Evolutionary conservation across 2,888 invertebrate genomes (phyloP).

Genomic region (Eledone cirrhosa): DNA sequence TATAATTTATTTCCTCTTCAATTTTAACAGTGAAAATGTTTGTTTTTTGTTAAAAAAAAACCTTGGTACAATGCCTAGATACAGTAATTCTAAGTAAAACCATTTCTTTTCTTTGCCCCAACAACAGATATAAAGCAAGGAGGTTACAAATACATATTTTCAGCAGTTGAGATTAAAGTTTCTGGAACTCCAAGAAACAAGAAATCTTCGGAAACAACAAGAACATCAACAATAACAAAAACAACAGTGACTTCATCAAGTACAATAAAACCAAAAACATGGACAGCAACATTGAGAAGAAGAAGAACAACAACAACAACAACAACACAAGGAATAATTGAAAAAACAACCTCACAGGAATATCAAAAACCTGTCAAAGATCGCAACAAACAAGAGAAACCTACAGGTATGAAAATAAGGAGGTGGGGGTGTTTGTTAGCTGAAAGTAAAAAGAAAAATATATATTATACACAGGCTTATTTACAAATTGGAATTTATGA

Average conservation of each 20-base stretch:
- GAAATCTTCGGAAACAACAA: neutral
- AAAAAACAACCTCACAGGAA: neutral
- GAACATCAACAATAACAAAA: neutral
- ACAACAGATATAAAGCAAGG: neutral
- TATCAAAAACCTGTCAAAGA: neutral
- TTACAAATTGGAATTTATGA: no score
- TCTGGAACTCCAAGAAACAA: slow-evolving; percentile 10
- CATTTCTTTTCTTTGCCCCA: no score
- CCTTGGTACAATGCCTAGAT: no score
- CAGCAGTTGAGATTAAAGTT: slow-evolving; percentile 19
- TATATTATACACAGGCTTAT: no score
- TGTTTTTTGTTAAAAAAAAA: no score
- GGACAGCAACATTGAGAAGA: no score
- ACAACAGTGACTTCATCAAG: neutral
- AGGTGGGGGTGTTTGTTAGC: no score
- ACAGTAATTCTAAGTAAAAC: no score
- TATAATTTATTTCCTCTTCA: no score
- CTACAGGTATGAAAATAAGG: neutral
- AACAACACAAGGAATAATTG: neutral
- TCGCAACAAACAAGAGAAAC: neutral
- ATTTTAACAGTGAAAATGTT: no score
- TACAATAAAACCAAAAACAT: neutral
- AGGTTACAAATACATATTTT: slow-evolving; percentile 18
- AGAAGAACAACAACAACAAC: neutral
- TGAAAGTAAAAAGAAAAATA: no score